phyloP scores from a whole-genome alignment of 2,888 invertebrate genomes.

The Tetramorium bicarinatum region DNA sequence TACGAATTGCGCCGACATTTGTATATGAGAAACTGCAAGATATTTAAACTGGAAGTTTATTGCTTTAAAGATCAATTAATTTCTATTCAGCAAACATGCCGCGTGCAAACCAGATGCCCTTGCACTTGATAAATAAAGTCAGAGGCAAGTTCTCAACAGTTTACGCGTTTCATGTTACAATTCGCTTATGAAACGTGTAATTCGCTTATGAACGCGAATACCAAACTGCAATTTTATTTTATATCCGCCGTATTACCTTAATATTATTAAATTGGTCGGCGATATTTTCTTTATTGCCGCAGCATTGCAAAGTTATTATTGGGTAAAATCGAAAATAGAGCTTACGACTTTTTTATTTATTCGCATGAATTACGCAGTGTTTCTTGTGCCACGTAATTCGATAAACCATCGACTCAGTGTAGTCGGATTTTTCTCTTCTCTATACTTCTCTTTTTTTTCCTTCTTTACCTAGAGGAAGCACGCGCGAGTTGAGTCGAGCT shows the following conservation, averaged over 20 bases:
- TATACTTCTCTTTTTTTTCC: slow-evolving; percentile 19
- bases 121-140: slow-evolving; percentile 40
- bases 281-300: slow-evolving; percentile 1
- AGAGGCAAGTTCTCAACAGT: slow-evolving; percentile 13
- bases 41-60: slow-evolving; percentile 13
- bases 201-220: slow-evolving; percentile 24
- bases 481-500: slow-evolving; percentile 36
- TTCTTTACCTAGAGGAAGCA: slow-evolving; percentile 26
- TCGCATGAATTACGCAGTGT: neutral
- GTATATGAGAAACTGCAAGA: neutral
- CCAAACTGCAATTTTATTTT: slow-evolving; percentile 31
- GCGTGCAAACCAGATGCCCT: slow-evolving; percentile 19
- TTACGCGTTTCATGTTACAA: slow-evolving; percentile 30
- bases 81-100: slow-evolving; percentile 29
- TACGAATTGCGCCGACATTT: neutral
- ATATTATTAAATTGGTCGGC: neutral
- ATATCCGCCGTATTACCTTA: slow-evolving; percentile 18
- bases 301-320: neutral
- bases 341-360: neutral
- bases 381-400: neutral
- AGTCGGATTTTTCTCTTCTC: slow-evolving; percentile 48
- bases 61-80: slow-evolving; percentile 45
- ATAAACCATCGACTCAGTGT: slow-evolving; percentile 12
- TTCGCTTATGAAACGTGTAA: slow-evolving; percentile 22
- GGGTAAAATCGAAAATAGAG: neutral